Evolutionary conservation across 2,888 invertebrate genomes (phyloP).

Genomic region (Rhingia rostrata): DNA sequence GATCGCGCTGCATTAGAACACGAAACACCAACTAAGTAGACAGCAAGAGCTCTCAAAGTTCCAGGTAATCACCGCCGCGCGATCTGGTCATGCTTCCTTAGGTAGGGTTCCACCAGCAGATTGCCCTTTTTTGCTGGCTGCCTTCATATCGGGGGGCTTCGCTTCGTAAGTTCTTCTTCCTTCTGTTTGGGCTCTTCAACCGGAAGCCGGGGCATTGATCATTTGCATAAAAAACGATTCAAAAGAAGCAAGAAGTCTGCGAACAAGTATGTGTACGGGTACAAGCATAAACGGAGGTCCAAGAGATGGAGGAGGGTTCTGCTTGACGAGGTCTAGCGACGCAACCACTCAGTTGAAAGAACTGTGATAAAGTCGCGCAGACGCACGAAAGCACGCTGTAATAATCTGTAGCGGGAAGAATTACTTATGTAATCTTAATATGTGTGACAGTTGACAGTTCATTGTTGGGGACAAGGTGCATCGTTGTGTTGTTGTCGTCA

Average conservation of each 20-base stretch:
- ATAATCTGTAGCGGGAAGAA: conserved; percentile 22
- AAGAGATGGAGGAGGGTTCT: conserved; percentile 23
- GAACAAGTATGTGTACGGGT: too few species aligned
- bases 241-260: conserved; percentile 55
- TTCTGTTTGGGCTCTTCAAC: conserved; percentile 37
- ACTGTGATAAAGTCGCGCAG: conserved; percentile 55
- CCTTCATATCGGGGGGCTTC: background rate
- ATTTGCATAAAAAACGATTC: conserved; percentile 68
- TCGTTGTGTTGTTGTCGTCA: conserved; percentile 30
- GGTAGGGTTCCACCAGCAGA: conserved; percentile 39
- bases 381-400: conserved; percentile 20
- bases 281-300: conserved; percentile 42
- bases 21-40: background rate
- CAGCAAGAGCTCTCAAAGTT: conserved; percentile 8
- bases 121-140: conserved; percentile 33
- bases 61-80: conserved; percentile 59
- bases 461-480: conserved; percentile 63
- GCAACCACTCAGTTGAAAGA: conserved; percentile 66
- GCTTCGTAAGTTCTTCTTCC: conserved; percentile 25
- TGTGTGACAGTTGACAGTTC: conserved; percentile 73
- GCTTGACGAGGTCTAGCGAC: conserved; percentile 54
- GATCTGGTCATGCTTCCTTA: conserved; percentile 63
- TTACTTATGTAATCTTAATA: conserved; percentile 64
- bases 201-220: conserved; percentile 72
- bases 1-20: conserved; percentile 28